phyloP scores from a whole-genome alignment of 2,113 vertebrate genomes.

The Myotis lucifugus region DNA sequence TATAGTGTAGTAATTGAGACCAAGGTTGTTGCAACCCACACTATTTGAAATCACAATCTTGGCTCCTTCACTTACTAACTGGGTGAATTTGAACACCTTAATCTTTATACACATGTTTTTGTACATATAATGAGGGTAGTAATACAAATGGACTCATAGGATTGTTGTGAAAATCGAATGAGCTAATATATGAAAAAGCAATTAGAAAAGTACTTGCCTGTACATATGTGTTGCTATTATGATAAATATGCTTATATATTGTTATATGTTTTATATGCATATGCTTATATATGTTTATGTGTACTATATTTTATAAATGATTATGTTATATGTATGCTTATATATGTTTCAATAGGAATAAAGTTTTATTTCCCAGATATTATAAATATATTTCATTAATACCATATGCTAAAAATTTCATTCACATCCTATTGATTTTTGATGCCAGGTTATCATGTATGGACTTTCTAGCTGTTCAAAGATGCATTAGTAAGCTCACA shows the following conservation, averaged over 20 bases:
- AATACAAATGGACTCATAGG: not conserved
- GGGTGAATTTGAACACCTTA: not conserved
- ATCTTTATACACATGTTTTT: not conserved
- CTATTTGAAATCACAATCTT: not conserved
- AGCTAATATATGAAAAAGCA: not conserved
- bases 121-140: not conserved
- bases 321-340: not conserved
- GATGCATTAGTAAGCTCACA: not conserved
- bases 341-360: not conserved
- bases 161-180: not conserved
- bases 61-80: not conserved
- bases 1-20: not conserved
- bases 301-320: not conserved
- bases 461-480: not conserved
- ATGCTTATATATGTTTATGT: not conserved
- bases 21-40: not conserved
- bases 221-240: not conserved
- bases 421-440: not conserved
- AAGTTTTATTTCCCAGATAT: not conserved
- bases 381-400: not conserved
- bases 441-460: not conserved
- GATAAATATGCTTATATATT: not conserved
- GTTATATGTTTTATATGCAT: not conserved
- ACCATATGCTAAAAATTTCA: not conserved
- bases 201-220: not conserved